Evolutionary conservation across 35 echinoderm and acorn worm species (phyloP).

Genomic region (Antedon bifida): DNA sequence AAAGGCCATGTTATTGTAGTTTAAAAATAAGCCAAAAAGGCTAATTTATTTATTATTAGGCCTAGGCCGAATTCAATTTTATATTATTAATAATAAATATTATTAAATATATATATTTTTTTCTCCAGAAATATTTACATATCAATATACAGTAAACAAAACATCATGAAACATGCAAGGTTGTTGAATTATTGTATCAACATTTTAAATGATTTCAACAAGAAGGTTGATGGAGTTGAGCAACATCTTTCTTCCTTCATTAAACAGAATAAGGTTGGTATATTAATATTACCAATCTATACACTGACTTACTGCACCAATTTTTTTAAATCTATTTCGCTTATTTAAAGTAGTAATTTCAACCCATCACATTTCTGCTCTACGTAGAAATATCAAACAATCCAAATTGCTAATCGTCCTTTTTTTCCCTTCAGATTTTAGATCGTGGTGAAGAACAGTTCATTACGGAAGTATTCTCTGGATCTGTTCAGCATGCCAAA

Average conservation of each 20-base stretch:
- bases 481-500: constrained; percentile 62
- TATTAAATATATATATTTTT: too few relatives aligned
- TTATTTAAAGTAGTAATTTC: too few relatives aligned
- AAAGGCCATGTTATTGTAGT: too few relatives aligned
- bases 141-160: background rate
- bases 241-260: constrained; percentile 63
- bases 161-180: constrained; percentile 45
- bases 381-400: too few relatives aligned
- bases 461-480: constrained; percentile 88
- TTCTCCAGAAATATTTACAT: too few relatives aligned
- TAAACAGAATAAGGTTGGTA: constrained; percentile 32
- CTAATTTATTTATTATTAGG: too few relatives aligned
- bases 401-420: background rate
- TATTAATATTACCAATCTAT: background rate
- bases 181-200: constrained; percentile 61
- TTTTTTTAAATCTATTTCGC: too few relatives aligned
- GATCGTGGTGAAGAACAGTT: constrained; percentile 48
- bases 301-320: too few relatives aligned
- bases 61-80: too few relatives aligned
- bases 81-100: too few relatives aligned
- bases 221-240: constrained; percentile 63
- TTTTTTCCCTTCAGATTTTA: constrained; percentile 14
- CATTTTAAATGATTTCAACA: constrained; percentile 66
- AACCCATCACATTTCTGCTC: too few relatives aligned
- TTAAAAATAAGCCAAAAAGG: too few relatives aligned